phyloP scores from a whole-genome alignment of 2,113 vertebrate genomes.

The Podiceps cristatus region DNA sequence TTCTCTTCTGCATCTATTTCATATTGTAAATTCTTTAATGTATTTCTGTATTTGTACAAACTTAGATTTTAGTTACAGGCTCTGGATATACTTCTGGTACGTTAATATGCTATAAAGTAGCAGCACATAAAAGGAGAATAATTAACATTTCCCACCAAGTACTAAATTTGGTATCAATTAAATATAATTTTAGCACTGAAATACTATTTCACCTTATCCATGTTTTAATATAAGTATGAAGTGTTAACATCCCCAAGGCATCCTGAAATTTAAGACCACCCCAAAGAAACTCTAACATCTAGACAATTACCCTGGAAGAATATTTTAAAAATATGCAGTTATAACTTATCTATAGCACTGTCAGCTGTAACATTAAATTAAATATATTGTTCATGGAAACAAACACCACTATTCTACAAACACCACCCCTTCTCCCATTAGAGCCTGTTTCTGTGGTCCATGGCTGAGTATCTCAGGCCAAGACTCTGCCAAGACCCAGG shows the following conservation, averaged over 20 bases:
- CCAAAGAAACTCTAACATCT: neutral
- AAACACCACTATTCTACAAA: neutral
- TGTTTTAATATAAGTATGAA: slow-evolving; percentile 20
- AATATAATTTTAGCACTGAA: neutral
- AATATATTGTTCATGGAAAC: neutral
- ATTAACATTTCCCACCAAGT: slow-evolving; percentile 13
- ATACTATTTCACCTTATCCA: neutral
- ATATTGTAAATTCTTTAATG: neutral
- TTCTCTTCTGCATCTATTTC: neutral
- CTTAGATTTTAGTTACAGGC: neutral
- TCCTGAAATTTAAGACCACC: neutral
- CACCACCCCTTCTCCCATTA: neutral
- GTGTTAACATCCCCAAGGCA: neutral
- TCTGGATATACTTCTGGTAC: neutral
- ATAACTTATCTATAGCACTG: neutral
- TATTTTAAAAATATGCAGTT: neutral
- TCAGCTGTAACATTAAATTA: neutral
- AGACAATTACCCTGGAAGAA: no score
- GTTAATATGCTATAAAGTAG: neutral
- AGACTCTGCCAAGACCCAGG: neutral
- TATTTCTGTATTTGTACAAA: neutral
- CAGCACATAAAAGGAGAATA: neutral
- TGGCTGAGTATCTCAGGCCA: neutral
- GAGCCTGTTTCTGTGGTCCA: neutral
- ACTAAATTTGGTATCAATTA: slow-evolving; percentile 11